Evolutionary conservation across 1,140 invertebrate species (phyloP), one percentile per base, ranked within the genome.

Genomic region (Brachionus calyciflorus): DNA sequence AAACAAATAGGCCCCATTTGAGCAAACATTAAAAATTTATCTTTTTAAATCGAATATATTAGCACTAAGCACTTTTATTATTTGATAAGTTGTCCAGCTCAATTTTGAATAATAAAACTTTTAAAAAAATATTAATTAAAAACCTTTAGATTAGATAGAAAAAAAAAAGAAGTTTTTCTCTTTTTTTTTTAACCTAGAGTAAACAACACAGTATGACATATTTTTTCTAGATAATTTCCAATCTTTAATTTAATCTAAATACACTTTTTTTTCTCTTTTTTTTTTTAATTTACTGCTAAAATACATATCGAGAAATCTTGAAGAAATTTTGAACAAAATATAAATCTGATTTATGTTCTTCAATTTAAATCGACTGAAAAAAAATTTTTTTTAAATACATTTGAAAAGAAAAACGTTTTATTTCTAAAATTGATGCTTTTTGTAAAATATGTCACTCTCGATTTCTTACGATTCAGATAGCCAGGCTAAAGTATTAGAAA

Each of bases 171-270:
- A n/a, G n/a, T n/a, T n/a, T n/a, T n/a, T n/a, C n/a, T n/a, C n/a
- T n/a, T n/a, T n/a, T n/a, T n/a, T n/a, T n/a, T n/a, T n/a, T 37
- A 9, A 24, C 26, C 26, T 53, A 60, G 30, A 28, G 9, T 24
- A 65, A 41, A 17, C 41, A 65, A 65, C 33, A 65, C 60, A 44
- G 60, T 65, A 65, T 41, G 60, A 65, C 60, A 65, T 37, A 63
- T 63, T 63, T 63, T 63, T 63, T n/a, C 57, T 14, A 33, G 30
- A 26, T 63, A 63, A 63, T 63, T 63, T 33, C 37, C 44, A 46
- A 46, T 46, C 9, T 46, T 46, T 46, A 14, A 46, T 7, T 46
- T 46, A 46, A 46, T 14, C n/a, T 14, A 46, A 46, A 37, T 5
- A 37, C 3, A 37, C 3, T 5, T 37, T 37, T 37, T 37, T 37